These are phyloP conservation scores for Gopherus evgoodei DNA, from an alignment of 2,113 vertebrate species.

Conservation along the genomic window DNA sequence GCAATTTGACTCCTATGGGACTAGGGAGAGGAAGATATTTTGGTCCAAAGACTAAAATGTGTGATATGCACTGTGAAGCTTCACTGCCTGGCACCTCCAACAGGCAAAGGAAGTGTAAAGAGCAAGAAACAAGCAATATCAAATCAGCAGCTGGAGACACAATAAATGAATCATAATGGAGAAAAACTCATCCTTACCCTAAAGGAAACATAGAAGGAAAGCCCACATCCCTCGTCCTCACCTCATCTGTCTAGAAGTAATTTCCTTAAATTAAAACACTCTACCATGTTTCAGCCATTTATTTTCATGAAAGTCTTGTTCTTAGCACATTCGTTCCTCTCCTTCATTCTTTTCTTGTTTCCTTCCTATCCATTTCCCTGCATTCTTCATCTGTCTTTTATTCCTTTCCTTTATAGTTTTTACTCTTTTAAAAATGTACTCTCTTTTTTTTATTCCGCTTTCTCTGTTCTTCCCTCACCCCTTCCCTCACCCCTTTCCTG, in stretches of 20 bases:
- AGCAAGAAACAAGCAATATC: background rate
- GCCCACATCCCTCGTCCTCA: background rate
- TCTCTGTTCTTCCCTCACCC: background rate
- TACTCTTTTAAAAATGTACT: background rate
- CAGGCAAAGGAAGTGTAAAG: background rate
- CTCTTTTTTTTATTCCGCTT: background rate
- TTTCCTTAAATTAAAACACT: background rate
- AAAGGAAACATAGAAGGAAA: background rate
- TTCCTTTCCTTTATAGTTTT: background rate
- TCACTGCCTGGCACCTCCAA: background rate
- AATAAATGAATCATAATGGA: background rate
- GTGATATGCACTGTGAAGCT: slow-evolving; percentile 17
- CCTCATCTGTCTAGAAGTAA: background rate
- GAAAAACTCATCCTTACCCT: background rate
- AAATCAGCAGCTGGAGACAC: background rate
- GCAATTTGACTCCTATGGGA: background rate
- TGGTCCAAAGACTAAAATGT: background rate
- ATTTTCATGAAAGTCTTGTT: background rate
- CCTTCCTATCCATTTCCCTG: background rate
- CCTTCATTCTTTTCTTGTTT: background rate
- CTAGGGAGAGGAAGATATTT: background rate
- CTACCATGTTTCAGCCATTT: background rate
- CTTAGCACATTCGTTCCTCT: background rate
- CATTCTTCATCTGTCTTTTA: background rate
- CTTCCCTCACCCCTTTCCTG: background rate